Percentiles rank a stretch among this genome's conserved stretches.
These are phyloP conservation scores for Hestina assimilis DNA, from an alignment of 1,140 invertebrate species.

Conservation along the genomic window DNA sequence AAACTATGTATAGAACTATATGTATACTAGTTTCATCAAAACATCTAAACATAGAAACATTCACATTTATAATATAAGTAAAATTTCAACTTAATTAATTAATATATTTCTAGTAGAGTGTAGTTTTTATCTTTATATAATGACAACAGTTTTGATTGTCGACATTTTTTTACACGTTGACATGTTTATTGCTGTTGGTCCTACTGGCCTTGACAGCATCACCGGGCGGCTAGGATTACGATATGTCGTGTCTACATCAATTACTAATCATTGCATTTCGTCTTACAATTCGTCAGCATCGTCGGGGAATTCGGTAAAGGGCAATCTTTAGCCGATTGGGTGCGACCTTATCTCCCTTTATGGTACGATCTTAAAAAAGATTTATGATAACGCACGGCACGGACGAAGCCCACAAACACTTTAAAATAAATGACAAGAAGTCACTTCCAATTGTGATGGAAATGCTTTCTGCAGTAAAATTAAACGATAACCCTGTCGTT, in stretches of 20 bases:
- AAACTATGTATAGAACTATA: too few species aligned
- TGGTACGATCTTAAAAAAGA: slow-evolving; percentile 75
- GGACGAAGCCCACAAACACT: slow-evolving; percentile 66
- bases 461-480: slow-evolving; percentile 78
- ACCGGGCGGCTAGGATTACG: too few species aligned
- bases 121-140: too few species aligned
- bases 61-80: too few species aligned
- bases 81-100: too few species aligned
- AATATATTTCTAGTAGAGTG: too few species aligned
- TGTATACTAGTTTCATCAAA: too few species aligned
- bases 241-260: slow-evolving; percentile 16
- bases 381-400: slow-evolving; percentile 75
- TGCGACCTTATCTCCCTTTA: slow-evolving; percentile 76
- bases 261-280: slow-evolving; percentile 38
- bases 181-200: too few species aligned
- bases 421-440: slow-evolving; percentile 78
- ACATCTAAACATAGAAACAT: too few species aligned
- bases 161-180: too few species aligned
- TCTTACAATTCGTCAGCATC: slow-evolving; percentile 68
- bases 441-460: slow-evolving; percentile 77
- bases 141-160: too few species aligned
- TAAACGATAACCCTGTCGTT: slow-evolving; percentile 76
- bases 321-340: slow-evolving; percentile 73
- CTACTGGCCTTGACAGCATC: too few species aligned
- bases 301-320: slow-evolving; percentile 61